Evolutionary conservation across 1,140 invertebrate genomes (phyloP), one percentile per base, ranked within the genome.

Genomic region (Magallana angulata): DNA sequence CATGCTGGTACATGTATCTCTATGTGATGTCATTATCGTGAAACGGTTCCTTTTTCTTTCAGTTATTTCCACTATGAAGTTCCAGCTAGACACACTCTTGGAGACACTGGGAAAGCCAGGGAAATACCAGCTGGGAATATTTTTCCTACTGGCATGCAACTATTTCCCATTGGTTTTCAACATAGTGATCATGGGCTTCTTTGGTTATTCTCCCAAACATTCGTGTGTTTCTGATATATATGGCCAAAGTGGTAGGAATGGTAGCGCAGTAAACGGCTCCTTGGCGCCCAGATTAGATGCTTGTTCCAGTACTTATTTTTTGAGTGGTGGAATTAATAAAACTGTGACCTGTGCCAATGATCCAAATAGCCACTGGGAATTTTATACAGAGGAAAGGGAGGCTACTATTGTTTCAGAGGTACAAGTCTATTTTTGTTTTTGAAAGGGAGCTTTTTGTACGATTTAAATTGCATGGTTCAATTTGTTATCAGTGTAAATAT

Each of bases 91-190:
- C 30, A 84, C 87, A 24, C 82, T 92, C 6, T 76, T 92, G 62
- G 76, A 81, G 7, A 88, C 89, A 64, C 89, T 92, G 3, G 92
- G 92, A n/a, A 90, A 91, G 76, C 90, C 92, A 9, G 92, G 92
- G 12, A 87, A 87, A n/a, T 92, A 90, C 83, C 92, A 92, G 86
- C 48, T 92, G 36, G 64, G 86, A 7, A 64, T 91, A 9, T 91
- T 90, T 60, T 30, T 92, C 11, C 89, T 92, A 8, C 59, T 92
- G 11, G 89, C 89, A 11, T 87, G 91, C 7, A 92, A 92, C 87
- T 91, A 91, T 64, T 91, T 90, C 76, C 91, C 91, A 2, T 59
- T 92, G 18, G 89, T 92, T 5, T 92, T 91, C 86, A 91, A 92
- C 76, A 89, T 91, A 88, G 86, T 92, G 2, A 86, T 90, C 57